Evolutionary conservation across 2,113 vertebrate species (phyloP).

Genomic region (Thymallus thymallus): DNA sequence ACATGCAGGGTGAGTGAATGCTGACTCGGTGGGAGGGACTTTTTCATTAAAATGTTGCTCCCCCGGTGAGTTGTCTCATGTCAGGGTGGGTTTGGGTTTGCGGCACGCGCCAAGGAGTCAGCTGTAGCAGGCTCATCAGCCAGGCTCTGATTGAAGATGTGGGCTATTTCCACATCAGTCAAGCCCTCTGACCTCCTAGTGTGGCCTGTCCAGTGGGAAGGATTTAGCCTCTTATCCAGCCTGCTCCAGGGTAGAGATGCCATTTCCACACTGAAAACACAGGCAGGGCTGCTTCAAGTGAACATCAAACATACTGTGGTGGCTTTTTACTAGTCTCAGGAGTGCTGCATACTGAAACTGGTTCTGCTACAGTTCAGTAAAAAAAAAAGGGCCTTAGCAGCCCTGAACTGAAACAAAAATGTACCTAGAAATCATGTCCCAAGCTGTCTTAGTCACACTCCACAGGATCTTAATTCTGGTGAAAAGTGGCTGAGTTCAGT

Average conservation of each 20-base stretch:
- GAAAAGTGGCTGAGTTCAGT: neutral
- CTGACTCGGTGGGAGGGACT: neutral
- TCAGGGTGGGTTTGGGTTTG: slow-evolving; percentile 26
- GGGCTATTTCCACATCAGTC: slow-evolving; percentile 10
- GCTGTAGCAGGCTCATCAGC: slow-evolving; percentile 20
- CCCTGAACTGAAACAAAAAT: neutral
- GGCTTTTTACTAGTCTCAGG: too few species aligned
- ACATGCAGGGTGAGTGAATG: neutral
- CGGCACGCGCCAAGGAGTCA: too few species aligned
- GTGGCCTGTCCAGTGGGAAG: too few species aligned
- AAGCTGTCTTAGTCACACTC: neutral
- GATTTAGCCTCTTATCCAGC: too few species aligned
- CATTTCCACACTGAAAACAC: too few species aligned
- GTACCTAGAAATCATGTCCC: too few species aligned
- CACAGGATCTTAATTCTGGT: slow-evolving; percentile 3
- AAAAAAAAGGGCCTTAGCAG: neutral
- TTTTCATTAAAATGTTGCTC: neutral
- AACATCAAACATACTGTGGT: too few species aligned
- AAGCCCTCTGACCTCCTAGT: neutral
- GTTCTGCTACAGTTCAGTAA: neutral
- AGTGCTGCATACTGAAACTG: too few species aligned
- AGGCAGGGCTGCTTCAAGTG: too few species aligned
- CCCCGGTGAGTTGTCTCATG: slow-evolving; percentile 22
- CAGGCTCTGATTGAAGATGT: slow-evolving; percentile 28
- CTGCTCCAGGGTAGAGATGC: too few species aligned